These are phyloP conservation scores for Lucilia cuprina DNA, from an alignment of 1,140 invertebrate species.

Conservation along the genomic window DNA sequence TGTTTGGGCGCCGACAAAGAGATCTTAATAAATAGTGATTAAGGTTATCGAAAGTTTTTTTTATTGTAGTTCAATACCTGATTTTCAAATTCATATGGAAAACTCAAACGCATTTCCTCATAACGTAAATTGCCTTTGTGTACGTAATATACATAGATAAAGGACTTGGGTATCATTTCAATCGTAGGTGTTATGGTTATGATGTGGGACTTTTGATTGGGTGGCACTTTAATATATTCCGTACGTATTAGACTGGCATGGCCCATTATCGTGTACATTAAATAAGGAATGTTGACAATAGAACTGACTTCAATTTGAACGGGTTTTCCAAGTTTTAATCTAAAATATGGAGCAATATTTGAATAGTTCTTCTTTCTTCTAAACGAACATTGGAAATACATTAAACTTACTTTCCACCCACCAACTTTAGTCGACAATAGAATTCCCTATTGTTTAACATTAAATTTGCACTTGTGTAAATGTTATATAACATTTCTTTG, in stretches of 20 bases:
- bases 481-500: neutral
- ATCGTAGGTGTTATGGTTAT: slow-evolving; percentile 73
- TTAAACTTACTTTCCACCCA: slow-evolving; percentile 43
- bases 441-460: neutral
- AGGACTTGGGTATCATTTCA: slow-evolving; percentile 82
- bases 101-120: slow-evolving; percentile 69
- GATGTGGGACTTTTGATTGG: slow-evolving; percentile 47
- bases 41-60: too few species aligned
- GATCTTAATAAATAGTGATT: too few species aligned
- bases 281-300: slow-evolving; percentile 75
- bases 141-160: slow-evolving; percentile 79
- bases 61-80: slow-evolving; percentile 41
- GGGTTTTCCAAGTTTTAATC: slow-evolving; percentile 70
- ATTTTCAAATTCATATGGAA: slow-evolving; percentile 74
- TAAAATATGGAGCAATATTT: too few species aligned
- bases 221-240: slow-evolving; percentile 67
- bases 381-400: too few species aligned
- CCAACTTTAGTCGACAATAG: neutral
- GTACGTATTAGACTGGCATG: slow-evolving; percentile 82
- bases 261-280: slow-evolving; percentile 84
- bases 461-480: neutral
- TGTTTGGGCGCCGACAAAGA: slow-evolving; percentile 46
- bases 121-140: slow-evolving; percentile 78
- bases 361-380: too few species aligned
- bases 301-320: slow-evolving; percentile 83